Conservation (phyloP, 2,797 vertebrate genomes). For the Protosalanx chinensis region DNA sequence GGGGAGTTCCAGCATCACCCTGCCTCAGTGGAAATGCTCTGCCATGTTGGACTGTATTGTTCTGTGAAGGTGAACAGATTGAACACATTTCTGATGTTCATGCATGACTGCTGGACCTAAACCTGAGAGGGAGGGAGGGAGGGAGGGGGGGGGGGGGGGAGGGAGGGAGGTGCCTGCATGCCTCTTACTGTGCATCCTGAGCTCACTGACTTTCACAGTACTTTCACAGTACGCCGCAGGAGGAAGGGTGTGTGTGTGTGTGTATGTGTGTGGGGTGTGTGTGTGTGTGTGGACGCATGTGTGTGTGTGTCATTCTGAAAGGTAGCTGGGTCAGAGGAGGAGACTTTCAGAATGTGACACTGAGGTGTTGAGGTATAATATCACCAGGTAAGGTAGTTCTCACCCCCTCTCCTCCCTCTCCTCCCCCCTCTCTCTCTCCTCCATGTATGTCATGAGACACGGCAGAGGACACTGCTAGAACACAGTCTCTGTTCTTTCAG, state of each 20-base stretch:
- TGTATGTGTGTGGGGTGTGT: too few relatives aligned
- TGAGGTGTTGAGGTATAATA: slow-evolving; percentile 5
- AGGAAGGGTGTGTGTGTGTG: neutral
- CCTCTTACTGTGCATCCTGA: neutral
- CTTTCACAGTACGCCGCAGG: too few relatives aligned
- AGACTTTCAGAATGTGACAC: slow-evolving; percentile 3
- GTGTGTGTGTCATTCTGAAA: neutral
- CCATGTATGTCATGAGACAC: neutral
- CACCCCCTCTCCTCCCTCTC: neutral
- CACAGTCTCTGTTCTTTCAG: neutral
- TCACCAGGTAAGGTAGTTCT: slow-evolving; percentile 1
- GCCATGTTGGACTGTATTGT: neutral
- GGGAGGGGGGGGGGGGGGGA: too few relatives aligned
- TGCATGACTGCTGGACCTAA: neutral
- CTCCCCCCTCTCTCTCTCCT: neutral
- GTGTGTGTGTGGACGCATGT: neutral
- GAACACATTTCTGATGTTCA: neutral
- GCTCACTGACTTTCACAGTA: slow-evolving; percentile 3
- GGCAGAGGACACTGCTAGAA: slow-evolving; percentile 1
- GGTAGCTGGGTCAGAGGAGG: neutral
- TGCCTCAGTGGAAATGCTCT: neutral
- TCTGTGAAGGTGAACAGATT: neutral
- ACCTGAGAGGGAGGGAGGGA: neutral
- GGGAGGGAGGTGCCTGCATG: neutral
- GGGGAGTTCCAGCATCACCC: neutral